phyloP scores from a whole-genome alignment of 2,888 invertebrate species.

The Agapetus fuscipes region DNA sequence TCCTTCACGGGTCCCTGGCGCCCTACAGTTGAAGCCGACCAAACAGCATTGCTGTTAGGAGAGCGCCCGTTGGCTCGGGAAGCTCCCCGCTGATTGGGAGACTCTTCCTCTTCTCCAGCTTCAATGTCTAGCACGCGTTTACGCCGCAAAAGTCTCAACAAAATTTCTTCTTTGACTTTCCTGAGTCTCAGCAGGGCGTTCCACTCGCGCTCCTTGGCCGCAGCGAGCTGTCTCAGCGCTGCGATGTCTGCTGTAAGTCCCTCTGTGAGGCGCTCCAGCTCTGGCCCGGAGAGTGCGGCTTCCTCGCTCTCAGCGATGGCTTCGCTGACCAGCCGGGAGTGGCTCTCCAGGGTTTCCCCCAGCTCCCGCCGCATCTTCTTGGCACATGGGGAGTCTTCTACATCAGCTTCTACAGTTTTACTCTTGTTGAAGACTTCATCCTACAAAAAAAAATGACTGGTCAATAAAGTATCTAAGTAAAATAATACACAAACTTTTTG shows the following conservation, averaged over 20 bases:
- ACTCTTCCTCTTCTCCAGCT: conserved; percentile 2
- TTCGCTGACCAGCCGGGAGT: conserved; percentile 54
- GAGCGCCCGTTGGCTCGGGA: no score
- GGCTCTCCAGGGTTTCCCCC: conserved; percentile 42
- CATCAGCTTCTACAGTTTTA: conserved; percentile 5
- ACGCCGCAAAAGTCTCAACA: conserved; percentile 59
- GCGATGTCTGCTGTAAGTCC: conserved; percentile 57
- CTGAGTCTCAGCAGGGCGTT: conserved; percentile 73
- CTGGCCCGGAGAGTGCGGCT: no score
- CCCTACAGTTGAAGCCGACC: conserved; percentile 45
- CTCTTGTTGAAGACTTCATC: conserved; percentile 7
- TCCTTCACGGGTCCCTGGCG: conserved; percentile 71
- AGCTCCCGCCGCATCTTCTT: conserved; percentile 44
- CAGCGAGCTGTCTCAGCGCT: conserved; percentile 61
- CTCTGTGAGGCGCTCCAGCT: conserved; percentile 54
- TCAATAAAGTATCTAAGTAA: no score
- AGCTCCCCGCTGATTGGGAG: conserved; percentile 1
- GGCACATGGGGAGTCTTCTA: conserved; percentile 28
- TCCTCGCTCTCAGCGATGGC: conserved; percentile 51
- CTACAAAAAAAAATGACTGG: conserved; percentile 6
- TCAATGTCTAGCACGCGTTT: no score
- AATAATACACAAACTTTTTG: no score
- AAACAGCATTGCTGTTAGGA: background rate
- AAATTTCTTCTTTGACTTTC: conserved; percentile 75
- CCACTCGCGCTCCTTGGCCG: conserved; percentile 79